Evolutionary conservation across 2,113 vertebrate species (phyloP).

Genomic region (Amphilophus citrinellus): DNA sequence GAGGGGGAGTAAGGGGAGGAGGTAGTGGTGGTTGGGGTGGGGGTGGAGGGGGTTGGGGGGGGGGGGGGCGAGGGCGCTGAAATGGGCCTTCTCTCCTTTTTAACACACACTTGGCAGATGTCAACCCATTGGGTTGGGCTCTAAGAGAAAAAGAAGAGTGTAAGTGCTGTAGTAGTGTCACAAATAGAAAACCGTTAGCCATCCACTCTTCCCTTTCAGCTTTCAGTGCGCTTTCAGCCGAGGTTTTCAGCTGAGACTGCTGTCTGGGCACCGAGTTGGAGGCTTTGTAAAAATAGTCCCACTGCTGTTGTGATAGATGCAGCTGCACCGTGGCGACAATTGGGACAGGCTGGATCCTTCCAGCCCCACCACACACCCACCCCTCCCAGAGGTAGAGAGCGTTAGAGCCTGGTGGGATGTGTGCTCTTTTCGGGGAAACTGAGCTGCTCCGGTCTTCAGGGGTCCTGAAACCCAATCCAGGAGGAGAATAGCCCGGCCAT

Average conservation of each 20-base stretch:
- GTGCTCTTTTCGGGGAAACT: constrained; percentile 85
- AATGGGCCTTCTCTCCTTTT: constrained; percentile 72
- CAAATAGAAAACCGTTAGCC: constrained; percentile 72
- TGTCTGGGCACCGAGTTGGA: constrained; percentile 67
- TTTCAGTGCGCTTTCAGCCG: constrained; percentile 58
- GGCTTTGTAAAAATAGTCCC: constrained; percentile 79
- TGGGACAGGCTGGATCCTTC: constrained; percentile 78
- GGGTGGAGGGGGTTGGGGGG: constrained; percentile 66
- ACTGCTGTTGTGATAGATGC: constrained; percentile 79
- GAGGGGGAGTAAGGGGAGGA: constrained; percentile 75
- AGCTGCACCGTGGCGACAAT: constrained; percentile 81
- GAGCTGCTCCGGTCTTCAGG: constrained; percentile 90
- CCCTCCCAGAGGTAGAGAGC: constrained; percentile 65
- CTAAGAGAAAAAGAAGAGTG: constrained; percentile 61
- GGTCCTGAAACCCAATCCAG: constrained; percentile 84
- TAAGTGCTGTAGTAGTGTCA: constrained; percentile 71
- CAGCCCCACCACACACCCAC: constrained; percentile 62
- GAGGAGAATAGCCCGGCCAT: constrained; percentile 85
- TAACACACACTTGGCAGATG: constrained; percentile 80
- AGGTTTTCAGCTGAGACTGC: constrained; percentile 68
- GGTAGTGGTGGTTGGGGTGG: constrained; percentile 43
- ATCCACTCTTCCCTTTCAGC: constrained; percentile 63
- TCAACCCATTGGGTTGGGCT: constrained; percentile 72
- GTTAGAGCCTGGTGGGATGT: constrained; percentile 74
- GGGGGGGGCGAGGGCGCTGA: constrained; percentile 62